phyloP scores from a whole-genome alignment of 2,888 invertebrate genomes.

The Pegoplata infirma region DNA sequence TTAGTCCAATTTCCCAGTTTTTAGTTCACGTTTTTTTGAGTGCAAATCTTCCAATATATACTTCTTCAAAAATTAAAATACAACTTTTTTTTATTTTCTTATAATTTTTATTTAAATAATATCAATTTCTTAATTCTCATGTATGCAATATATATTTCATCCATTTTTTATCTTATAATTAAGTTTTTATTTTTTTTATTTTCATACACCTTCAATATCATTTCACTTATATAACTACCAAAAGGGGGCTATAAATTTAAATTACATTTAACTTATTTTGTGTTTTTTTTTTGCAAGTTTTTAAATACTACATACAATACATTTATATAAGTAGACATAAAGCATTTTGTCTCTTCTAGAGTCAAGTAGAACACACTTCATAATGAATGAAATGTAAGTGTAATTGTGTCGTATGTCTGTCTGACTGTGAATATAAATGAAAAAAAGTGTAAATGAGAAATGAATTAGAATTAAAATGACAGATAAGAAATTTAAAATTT shows the following conservation, averaged over 20 bases:
- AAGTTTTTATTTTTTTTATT: neutral
- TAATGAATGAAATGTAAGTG: neutral
- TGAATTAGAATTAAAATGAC: neutral
- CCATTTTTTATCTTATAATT: slow-evolving; percentile 19
- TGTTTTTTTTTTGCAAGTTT: neutral
- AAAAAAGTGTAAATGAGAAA: neutral
- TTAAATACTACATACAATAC: neutral
- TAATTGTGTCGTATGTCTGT: neutral
- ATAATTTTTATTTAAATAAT: slow-evolving; percentile 40
- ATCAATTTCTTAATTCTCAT: slow-evolving; percentile 53
- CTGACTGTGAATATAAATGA: neutral
- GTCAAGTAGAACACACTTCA: slow-evolving; percentile 5
- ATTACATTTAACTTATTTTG: slow-evolving; percentile 43
- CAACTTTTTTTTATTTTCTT: neutral
- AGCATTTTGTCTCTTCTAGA: slow-evolving; percentile 5
- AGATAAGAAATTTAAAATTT: too few species aligned
- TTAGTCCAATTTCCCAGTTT: too few species aligned
- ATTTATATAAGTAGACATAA: slow-evolving; percentile 4
- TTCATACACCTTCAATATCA: slow-evolving; percentile 25
- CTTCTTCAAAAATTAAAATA: too few species aligned
- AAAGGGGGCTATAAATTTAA: slow-evolving; percentile 13
- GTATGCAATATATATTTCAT: slow-evolving; percentile 57
- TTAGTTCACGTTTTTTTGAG: too few species aligned
- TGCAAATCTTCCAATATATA: too few species aligned
- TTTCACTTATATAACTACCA: slow-evolving; percentile 32